A percentile compares a stretch with the other conserved stretches of the same genome.
phyloP scores from a whole-genome alignment of 1,140 invertebrate species.

The Apolygus lucorum region DNA sequence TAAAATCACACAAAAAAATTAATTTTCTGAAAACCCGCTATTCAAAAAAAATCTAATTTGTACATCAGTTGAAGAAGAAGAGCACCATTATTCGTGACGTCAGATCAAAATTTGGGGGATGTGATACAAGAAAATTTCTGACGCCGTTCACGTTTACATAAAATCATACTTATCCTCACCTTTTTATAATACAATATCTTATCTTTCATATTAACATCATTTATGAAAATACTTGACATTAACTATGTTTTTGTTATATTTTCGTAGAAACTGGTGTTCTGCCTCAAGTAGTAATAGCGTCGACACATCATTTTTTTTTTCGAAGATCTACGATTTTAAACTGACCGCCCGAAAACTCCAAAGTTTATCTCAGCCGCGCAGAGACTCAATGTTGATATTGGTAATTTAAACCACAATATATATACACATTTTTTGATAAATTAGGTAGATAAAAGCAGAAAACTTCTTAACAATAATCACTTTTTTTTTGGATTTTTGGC shows the following conservation, averaged over 20 bases:
- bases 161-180: neutral
- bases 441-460: too few species aligned
- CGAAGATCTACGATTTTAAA: too few species aligned
- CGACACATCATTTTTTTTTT: too few species aligned
- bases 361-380: too few species aligned
- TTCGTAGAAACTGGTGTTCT: neutral
- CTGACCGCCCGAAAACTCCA: too few species aligned
- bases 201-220: neutral
- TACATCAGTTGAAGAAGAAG: conserved; percentile 6
- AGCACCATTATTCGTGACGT: neutral
- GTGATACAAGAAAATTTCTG: neutral
- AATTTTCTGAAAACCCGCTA: neutral
- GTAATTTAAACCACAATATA: too few species aligned
- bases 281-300: too few species aligned
- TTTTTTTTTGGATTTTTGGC: too few species aligned
- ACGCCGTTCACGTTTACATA: neutral
- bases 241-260: neutral
- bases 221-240: neutral
- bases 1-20: neutral
- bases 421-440: too few species aligned
- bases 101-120: neutral
- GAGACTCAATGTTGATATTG: too few species aligned
- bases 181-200: neutral
- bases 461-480: too few species aligned
- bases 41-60: conserved; percentile 1